These are phyloP conservation scores for Subanguina moxae DNA, from an alignment of 1,140 invertebrate species.

Conservation along the genomic window DNA sequence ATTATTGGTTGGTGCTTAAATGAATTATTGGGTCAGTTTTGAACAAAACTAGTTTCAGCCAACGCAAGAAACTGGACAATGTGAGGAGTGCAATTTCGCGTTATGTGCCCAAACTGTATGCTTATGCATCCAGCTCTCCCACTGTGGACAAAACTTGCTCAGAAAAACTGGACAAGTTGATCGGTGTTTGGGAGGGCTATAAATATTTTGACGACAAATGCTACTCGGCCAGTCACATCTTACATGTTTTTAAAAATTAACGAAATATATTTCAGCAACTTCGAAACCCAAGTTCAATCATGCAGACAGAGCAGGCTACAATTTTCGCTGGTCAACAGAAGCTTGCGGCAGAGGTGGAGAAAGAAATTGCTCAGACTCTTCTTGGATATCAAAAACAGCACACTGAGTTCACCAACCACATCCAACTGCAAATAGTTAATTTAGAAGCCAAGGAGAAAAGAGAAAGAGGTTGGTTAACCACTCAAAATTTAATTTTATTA, in stretches of 20 bases:
- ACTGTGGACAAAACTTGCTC: conserved; percentile 16
- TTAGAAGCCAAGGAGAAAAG: conserved; percentile 32
- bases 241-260: conserved; percentile 5
- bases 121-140: conserved; percentile 28
- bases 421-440: conserved; percentile 32
- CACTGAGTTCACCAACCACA: conserved; percentile 36
- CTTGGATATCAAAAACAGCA: conserved; percentile 32
- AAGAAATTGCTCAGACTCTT: conserved; percentile 30
- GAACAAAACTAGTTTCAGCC: conserved; percentile 28
- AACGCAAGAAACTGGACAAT: conserved; percentile 48
- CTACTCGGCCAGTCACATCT: conserved; percentile 36
- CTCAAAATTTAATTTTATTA: background rate
- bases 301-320: conserved; percentile 31
- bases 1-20: conserved; percentile 44
- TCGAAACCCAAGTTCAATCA: conserved; percentile 30
- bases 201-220: conserved; percentile 51
- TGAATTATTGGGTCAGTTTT: background rate
- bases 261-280: conserved; percentile 37
- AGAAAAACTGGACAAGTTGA: conserved; percentile 49
- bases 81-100: conserved; percentile 47
- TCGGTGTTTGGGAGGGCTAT: conserved; percentile 49
- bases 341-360: conserved; percentile 33
- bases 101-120: conserved; percentile 52
- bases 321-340: conserved; percentile 36
- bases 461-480: conserved; percentile 3